Conservation (phyloP, 2,888 invertebrate genomes). For the Pachymerium ferrugineum region DNA sequence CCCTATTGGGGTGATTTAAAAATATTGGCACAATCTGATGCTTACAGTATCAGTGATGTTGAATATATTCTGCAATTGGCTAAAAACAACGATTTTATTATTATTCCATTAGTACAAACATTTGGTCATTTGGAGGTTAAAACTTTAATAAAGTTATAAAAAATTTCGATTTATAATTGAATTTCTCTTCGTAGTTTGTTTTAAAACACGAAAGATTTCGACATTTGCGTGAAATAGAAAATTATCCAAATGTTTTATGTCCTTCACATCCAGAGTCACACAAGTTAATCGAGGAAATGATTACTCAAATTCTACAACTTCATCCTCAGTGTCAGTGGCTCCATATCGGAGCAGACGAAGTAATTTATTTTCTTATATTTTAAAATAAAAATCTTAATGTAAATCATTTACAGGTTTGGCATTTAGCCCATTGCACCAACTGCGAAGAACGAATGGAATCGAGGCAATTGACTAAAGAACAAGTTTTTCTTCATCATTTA, state of each 20-base stretch:
- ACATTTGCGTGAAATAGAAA: constrained; percentile 45
- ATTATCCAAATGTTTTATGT: constrained; percentile 46
- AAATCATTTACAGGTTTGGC: constrained; percentile 44
- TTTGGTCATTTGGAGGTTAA: constrained; percentile 54
- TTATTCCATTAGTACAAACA: constrained; percentile 55
- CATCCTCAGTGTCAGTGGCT: constrained; percentile 46
- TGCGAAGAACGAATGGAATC: constrained; percentile 43
- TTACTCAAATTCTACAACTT: constrained; percentile 48
- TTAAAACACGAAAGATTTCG: constrained; percentile 48
- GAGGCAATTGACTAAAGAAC: constrained; percentile 40
- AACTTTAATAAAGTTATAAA: not conserved
- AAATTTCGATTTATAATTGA: not conserved
- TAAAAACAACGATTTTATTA: constrained; percentile 49
- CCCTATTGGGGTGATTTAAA: constrained; percentile 46
- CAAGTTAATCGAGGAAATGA: constrained; percentile 46
- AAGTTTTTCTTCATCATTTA: constrained; percentile 46
- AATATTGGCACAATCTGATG: constrained; percentile 37
- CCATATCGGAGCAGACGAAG: constrained; percentile 53
- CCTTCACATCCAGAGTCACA: constrained; percentile 45
- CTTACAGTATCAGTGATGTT: constrained; percentile 41
- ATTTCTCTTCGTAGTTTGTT: constrained; percentile 45
- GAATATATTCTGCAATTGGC: constrained; percentile 43
- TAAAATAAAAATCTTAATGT: not conserved
- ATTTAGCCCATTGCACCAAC: constrained; percentile 45
- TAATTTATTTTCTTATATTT: not conserved